Conservation (phyloP, 2,888 invertebrate species). For the Scaptomyza parva region DNA sequence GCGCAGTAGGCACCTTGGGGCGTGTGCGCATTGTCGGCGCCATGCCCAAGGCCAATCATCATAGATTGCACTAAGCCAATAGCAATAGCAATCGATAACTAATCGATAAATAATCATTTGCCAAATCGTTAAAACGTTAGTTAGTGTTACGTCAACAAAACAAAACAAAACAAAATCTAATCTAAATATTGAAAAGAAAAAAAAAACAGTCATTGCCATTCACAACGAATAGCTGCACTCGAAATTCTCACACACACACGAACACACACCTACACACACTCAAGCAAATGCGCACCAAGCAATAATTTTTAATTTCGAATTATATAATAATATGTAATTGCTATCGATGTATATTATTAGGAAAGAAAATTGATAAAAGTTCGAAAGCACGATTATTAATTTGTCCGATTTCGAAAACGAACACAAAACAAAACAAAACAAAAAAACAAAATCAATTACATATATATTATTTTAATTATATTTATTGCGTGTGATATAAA, state of each 20-base stretch:
- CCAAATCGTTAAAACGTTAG: conserved; percentile 76
- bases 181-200: not conserved
- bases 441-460: conserved; percentile 11
- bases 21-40: conserved; percentile 93
- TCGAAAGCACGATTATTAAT: conserved; percentile 38
- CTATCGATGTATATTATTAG: conserved; percentile 41
- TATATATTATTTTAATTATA: conserved; percentile 56
- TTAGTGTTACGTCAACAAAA: conserved; percentile 58
- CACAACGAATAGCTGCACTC: conserved; percentile 72
- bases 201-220: conserved; percentile 76
- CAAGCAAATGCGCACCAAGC: conserved; percentile 33
- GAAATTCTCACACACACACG: conserved; percentile 22
- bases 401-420: conserved; percentile 38
- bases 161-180: conserved; percentile 11
- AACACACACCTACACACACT: conserved; percentile 11
- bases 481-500: conserved; percentile 81
- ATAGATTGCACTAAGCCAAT: conserved; percentile 80
- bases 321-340: conserved; percentile 20
- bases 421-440: not conserved
- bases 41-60: conserved; percentile 89
- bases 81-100: conserved; percentile 26
- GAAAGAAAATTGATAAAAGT: conserved; percentile 10
- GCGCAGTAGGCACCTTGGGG: conserved; percentile 79
- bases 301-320: conserved; percentile 46
- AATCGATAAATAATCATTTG: conserved; percentile 67